phyloP scores from a whole-genome alignment of 37 sponge, comb jelly and placozoan species.

The Lycopodina hypogea region DNA sequence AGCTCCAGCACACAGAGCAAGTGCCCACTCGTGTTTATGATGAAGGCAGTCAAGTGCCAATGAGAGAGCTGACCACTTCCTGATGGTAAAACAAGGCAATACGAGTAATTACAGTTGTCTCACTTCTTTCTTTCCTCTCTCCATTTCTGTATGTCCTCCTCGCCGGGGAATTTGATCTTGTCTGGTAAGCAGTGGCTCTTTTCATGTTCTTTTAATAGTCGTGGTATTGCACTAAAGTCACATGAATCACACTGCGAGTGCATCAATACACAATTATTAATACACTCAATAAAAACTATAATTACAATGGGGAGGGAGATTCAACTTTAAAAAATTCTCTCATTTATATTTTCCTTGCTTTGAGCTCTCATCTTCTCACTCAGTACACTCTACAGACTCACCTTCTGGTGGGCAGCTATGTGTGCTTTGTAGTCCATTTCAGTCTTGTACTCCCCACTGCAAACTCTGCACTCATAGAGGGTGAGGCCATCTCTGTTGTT shows the following conservation, averaged over 20 bases:
- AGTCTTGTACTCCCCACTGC: conserved; percentile 42
- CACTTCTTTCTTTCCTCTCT: conserved; percentile 71
- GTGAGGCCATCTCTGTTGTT: background rate
- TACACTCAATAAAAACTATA: background rate
- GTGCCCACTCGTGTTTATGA: too few species aligned
- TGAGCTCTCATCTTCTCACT: background rate
- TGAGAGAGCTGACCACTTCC: background rate
- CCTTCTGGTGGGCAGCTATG: conserved; percentile 40
- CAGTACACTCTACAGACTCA: background rate
- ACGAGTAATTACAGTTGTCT: background rate
- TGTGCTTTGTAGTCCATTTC: conserved; percentile 34
- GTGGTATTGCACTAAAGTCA: conserved; percentile 50
- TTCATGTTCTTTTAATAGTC: conserved; percentile 59
- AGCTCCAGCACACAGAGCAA: too few species aligned
- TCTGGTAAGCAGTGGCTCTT: conserved; percentile 58
- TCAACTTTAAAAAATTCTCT: background rate
- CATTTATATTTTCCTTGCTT: background rate
- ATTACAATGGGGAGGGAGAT: background rate
- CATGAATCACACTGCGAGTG: conserved; percentile 36
- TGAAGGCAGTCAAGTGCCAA: background rate
- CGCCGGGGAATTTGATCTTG: conserved; percentile 50
- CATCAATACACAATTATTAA: background rate
- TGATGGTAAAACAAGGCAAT: too few species aligned
- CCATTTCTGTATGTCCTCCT: conserved; percentile 79
- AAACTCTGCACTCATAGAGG: conserved; percentile 19